Conservation (phyloP, 2,113 vertebrate genomes). For the Zosterops borbonicus region DNA sequence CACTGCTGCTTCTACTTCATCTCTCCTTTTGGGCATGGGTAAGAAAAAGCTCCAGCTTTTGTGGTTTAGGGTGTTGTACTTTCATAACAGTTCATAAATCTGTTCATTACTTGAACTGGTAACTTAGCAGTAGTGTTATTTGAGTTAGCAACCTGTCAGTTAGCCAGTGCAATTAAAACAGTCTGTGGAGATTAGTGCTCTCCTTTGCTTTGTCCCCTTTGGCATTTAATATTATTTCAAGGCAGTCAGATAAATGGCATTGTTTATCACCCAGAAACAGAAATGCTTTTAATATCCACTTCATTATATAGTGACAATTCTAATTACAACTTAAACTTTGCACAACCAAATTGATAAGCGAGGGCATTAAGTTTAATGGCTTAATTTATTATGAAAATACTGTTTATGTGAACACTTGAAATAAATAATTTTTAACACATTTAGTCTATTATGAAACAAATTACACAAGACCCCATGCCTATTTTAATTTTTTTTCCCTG, state of each 20-base stretch:
- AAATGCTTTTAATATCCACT: background rate
- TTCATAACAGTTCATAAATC: background rate
- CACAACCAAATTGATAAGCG: background rate
- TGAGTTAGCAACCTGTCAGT: background rate
- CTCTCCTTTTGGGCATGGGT: conserved; percentile 90
- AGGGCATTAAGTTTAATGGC: background rate
- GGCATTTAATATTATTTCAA: background rate
- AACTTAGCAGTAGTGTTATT: background rate
- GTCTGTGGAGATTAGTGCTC: background rate
- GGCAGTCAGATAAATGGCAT: background rate
- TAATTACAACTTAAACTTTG: background rate
- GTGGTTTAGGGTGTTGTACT: background rate
- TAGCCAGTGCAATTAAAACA: background rate
- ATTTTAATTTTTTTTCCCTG: background rate
- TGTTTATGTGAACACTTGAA: background rate
- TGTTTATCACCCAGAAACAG: background rate
- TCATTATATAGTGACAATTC: background rate
- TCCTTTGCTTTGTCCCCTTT: background rate
- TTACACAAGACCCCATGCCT: background rate
- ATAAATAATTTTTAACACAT: background rate
- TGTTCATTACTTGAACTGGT: background rate
- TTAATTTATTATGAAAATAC: background rate
- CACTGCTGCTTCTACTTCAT: conserved; percentile 95
- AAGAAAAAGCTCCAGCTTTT: conserved; percentile 4
- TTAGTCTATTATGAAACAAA: background rate